Evolutionary conservation across 2,888 invertebrate genomes (phyloP).

Genomic region (Tenthredo distinguenda): DNA sequence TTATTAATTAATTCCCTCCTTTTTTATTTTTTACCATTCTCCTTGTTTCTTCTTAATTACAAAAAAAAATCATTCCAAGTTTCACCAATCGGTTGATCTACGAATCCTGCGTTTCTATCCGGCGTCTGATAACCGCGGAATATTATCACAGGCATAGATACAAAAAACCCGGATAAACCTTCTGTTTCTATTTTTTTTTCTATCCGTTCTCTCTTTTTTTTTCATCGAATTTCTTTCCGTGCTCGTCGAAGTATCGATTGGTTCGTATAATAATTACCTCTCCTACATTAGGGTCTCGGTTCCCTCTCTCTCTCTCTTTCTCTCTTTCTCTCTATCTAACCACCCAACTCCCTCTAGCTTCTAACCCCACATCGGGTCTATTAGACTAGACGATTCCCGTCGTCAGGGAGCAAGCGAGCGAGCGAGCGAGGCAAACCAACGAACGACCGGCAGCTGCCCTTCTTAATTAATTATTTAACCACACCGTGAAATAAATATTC

Average conservation of each 20-base stretch:
- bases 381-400: slow-evolving; percentile 55
- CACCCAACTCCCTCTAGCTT: slow-evolving; percentile 42
- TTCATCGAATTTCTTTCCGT: slow-evolving; percentile 60
- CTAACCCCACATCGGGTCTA: slow-evolving; percentile 52
- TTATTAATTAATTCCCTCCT: background rate
- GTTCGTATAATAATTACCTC: slow-evolving; percentile 76
- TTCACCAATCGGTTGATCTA: too few relatives aligned
- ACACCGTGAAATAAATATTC: slow-evolving; percentile 49
- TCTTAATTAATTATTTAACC: slow-evolving; percentile 52
- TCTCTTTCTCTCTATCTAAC: slow-evolving; percentile 26
- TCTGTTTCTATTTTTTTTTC: background rate
- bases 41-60: background rate
- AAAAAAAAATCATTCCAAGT: background rate
- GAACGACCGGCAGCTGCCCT: slow-evolving; percentile 54
- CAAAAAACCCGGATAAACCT: background rate
- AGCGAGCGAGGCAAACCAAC: slow-evolving; percentile 61
- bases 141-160: too few relatives aligned
- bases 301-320: slow-evolving; percentile 45
- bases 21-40: background rate
- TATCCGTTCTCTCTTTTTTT: slow-evolving; percentile 52
- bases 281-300: slow-evolving; percentile 70
- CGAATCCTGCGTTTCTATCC: too few relatives aligned
- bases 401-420: slow-evolving; percentile 57
- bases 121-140: background rate
- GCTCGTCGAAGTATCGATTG: slow-evolving; percentile 75